A percentile compares a stretch with the other conserved stretches of the same genome.
Conservation (phyloP, 2,797 vertebrate genomes). For the Hirundo rustica region DNA sequence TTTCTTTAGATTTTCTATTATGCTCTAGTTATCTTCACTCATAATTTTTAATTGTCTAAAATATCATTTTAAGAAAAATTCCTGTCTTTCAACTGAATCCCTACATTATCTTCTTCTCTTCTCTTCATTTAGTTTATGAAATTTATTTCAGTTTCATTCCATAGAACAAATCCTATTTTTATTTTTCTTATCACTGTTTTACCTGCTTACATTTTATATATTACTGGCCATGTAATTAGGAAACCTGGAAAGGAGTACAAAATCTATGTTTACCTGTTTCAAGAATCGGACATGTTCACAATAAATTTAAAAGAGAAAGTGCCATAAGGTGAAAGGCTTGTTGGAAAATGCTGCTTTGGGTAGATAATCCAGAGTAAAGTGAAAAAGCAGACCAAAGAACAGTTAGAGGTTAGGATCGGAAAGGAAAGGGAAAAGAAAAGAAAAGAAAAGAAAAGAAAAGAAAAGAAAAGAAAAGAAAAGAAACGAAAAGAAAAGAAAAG, state of each 20-base stretch:
- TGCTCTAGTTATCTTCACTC: not conserved
- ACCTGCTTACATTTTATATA: not conserved
- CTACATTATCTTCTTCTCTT: not conserved
- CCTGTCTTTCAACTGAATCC: not conserved
- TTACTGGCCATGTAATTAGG: not conserved
- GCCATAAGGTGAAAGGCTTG: not conserved
- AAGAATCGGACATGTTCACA: not conserved
- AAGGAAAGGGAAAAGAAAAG: not conserved
- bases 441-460: no score
- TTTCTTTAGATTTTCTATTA: not conserved
- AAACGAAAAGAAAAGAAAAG: no score
- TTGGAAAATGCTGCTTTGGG: not conserved
- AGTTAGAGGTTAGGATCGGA: not conserved
- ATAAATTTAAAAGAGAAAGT: not conserved
- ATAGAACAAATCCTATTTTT: not conserved
- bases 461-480: no score
- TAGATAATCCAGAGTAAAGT: not conserved
- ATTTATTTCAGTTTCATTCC: not conserved
- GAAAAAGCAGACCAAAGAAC: not conserved
- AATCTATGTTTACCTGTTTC: constrained; percentile 30
- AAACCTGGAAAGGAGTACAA: constrained; percentile 8
- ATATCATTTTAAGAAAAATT: not conserved
- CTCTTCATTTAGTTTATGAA: not conserved
- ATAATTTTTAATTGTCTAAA: not conserved
- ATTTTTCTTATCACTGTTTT: not conserved